Percentiles rank a stretch among this genome's conserved stretches.
Conservation (phyloP, 2,113 vertebrate genomes). For the Lichenostomus cassidix region DNA sequence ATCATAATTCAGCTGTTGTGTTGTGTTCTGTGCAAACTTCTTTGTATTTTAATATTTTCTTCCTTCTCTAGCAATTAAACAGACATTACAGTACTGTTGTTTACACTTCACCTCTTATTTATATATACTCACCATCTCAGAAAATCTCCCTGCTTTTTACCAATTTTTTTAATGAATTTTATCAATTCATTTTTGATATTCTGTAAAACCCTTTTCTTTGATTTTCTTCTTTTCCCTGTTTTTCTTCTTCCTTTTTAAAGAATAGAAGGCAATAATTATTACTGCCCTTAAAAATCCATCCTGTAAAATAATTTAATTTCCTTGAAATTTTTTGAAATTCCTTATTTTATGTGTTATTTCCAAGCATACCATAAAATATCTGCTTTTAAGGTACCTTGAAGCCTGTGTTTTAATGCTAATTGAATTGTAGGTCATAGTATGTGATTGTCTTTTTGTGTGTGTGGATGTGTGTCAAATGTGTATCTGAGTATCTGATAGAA, state of each 20-base stretch:
- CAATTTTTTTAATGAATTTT: not conserved
- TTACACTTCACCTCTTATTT: slow-evolving; percentile 41
- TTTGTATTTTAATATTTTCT: slow-evolving; percentile 35
- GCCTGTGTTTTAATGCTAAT: not conserved
- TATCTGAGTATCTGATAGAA: not conserved
- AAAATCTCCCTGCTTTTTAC: not conserved
- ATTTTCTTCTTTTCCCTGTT: not conserved
- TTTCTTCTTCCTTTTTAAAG: not conserved
- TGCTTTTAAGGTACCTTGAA: not conserved
- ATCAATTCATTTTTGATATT: not conserved
- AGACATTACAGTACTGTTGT: slow-evolving; percentile 12
- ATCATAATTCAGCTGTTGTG: not conserved
- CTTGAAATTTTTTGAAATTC: not conserved
- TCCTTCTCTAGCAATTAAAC: slow-evolving; percentile 31
- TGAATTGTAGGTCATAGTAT: slow-evolving; percentile 1
- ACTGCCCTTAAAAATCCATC: not conserved
- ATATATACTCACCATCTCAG: not conserved
- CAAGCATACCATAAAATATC: not conserved
- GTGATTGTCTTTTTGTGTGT: not conserved
- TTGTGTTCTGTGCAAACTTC: not conserved
- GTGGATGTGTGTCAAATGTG: not conserved
- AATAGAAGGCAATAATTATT: not conserved
- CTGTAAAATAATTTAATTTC: slow-evolving; percentile 7
- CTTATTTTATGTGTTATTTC: not conserved
- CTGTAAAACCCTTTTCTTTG: not conserved